phyloP scores from a whole-genome alignment of 2,888 invertebrate species.

The Norana najaformis region DNA sequence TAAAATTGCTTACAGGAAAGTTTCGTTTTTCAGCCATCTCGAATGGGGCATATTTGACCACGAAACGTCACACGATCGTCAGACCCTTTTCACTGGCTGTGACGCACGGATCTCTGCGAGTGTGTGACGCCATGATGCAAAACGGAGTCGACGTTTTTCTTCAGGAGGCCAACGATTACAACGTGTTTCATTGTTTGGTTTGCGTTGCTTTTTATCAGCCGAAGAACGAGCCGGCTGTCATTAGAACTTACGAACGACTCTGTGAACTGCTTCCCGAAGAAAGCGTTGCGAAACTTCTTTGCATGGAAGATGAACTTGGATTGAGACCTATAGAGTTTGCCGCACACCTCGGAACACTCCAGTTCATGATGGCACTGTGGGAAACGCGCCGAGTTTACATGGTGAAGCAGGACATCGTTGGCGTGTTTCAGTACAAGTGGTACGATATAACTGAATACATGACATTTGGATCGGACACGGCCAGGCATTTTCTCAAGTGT shows the following conservation, averaged over 20 bases:
- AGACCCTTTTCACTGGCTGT: background rate
- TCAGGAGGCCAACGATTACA: background rate
- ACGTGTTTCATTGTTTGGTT: conserved; percentile 14
- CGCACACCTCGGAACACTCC: conserved; percentile 21
- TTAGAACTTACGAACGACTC: background rate
- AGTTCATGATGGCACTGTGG: conserved; percentile 19
- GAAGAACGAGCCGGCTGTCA: background rate
- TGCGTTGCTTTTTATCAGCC: conserved; percentile 19
- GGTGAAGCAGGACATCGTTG: background rate
- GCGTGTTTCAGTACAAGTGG: conserved; percentile 21
- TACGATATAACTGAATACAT: conserved; percentile 26
- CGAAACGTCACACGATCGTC: background rate
- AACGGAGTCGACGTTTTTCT: background rate
- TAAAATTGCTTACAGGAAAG: background rate
- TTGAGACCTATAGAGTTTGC: conserved; percentile 27
- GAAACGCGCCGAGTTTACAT: background rate
- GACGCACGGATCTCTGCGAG: background rate
- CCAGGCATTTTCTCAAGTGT: background rate
- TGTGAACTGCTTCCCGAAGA: background rate
- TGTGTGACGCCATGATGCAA: background rate
- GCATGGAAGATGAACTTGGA: conserved; percentile 4
- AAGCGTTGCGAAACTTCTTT: background rate
- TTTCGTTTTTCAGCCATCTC: background rate
- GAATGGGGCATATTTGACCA: background rate
- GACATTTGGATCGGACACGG: background rate